phyloP scores from a whole-genome alignment of 2,888 invertebrate genomes.

The Torymus aiolomorphi region DNA sequence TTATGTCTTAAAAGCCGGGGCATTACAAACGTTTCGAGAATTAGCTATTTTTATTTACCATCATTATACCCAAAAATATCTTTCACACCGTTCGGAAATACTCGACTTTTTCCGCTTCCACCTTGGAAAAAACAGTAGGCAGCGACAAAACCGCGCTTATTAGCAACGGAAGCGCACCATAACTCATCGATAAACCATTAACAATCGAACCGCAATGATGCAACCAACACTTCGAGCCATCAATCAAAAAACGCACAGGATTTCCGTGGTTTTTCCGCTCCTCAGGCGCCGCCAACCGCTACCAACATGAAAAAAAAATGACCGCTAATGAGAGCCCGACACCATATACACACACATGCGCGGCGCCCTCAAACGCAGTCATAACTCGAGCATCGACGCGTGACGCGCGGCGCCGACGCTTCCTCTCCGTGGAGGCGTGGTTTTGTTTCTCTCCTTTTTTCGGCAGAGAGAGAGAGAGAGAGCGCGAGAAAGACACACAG shows the following conservation, averaged over 20 bases:
- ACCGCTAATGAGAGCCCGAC: slow-evolving; percentile 36
- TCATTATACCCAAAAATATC: not conserved
- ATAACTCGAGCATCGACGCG: slow-evolving; percentile 2
- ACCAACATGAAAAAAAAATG: not conserved
- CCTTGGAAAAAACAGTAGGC: no score
- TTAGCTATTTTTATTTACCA: not conserved
- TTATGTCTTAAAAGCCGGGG: no score
- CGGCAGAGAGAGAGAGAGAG: not conserved
- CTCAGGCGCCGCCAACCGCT: not conserved
- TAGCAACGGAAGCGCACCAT: not conserved
- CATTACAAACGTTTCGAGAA: not conserved
- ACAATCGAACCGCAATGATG: slow-evolving; percentile 38
- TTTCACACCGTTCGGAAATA: not conserved
- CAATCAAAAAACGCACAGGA: slow-evolving; percentile 42
- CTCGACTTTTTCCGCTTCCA: no score
- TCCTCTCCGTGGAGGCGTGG: slow-evolving; percentile 44
- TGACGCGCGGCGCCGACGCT: slow-evolving; percentile 42
- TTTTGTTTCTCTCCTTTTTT: slow-evolving; percentile 27
- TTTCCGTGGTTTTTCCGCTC: slow-evolving; percentile 35
- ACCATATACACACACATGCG: no score
- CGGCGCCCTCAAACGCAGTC: not conserved
- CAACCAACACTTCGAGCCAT: slow-evolving; percentile 21
- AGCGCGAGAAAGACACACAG: not conserved
- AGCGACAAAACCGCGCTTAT: no score
- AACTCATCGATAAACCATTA: slow-evolving; percentile 35